These are phyloP conservation scores for Channa maculata DNA, from an alignment of 2,113 vertebrate species.

Conservation along the genomic window DNA sequence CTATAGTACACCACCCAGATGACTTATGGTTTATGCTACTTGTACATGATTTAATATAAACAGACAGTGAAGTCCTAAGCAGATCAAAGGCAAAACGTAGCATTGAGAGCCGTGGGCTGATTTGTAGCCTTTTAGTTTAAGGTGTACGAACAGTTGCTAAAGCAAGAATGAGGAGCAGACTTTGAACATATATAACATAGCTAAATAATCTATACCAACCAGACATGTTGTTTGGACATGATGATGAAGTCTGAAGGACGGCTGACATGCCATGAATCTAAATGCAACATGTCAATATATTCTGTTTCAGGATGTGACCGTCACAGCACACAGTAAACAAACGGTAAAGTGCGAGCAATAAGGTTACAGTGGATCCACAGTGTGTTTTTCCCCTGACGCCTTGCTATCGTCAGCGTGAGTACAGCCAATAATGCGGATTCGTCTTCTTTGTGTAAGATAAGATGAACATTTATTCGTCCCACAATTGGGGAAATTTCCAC, in stretches of 20 bases:
- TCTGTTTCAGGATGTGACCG: too few relatives aligned
- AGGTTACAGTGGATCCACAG: neutral
- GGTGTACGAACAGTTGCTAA: constrained; percentile 4
- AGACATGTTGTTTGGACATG: neutral
- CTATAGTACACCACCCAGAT: constrained; percentile 10
- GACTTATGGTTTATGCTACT: constrained; percentile 26
- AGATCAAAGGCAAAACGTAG: neutral
- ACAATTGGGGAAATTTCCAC: too few relatives aligned
- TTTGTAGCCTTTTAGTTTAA: neutral
- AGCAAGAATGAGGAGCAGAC: neutral
- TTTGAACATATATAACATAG: neutral
- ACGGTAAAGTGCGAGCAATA: neutral
- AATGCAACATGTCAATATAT: too few relatives aligned
- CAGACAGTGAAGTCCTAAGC: neutral
- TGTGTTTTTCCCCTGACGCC: neutral
- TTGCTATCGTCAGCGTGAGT: too few relatives aligned
- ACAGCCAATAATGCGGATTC: too few relatives aligned
- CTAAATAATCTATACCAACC: neutral
- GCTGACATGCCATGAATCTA: too few relatives aligned
- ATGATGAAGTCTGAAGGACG: too few relatives aligned
- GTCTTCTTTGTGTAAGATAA: too few relatives aligned
- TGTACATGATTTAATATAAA: constrained; percentile 22
- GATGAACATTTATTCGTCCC: too few relatives aligned
- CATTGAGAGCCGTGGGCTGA: neutral
- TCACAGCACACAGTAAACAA: too few relatives aligned